phyloP scores from a whole-genome alignment of 2,888 invertebrate species.

The Eupeodes luniger region DNA sequence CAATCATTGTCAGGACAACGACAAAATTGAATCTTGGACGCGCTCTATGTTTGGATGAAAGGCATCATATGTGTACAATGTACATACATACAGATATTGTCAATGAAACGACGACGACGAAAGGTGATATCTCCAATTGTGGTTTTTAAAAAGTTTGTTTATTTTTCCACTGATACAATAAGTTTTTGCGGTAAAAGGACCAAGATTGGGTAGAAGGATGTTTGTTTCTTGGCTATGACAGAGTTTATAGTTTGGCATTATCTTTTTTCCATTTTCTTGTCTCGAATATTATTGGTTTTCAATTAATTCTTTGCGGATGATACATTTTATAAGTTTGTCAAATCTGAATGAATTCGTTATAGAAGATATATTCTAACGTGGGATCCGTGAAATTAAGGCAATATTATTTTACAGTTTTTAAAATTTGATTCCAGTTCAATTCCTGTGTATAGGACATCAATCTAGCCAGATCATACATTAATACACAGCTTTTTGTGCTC shows the following conservation, averaged over 20 bases:
- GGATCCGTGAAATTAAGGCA: too few species aligned
- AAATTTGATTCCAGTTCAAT: too few species aligned
- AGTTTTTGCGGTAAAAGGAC: not conserved
- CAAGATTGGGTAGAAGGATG: not conserved
- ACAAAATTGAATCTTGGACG: conserved; percentile 70
- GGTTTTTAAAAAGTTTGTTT: conserved; percentile 12
- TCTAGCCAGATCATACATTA: too few species aligned
- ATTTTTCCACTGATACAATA: not conserved
- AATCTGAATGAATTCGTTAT: not conserved
- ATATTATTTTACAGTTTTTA: too few species aligned
- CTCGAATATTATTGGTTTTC: not conserved
- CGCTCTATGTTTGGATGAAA: not conserved
- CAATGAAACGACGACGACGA: not conserved
- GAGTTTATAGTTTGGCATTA: not conserved
- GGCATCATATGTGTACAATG: not conserved
- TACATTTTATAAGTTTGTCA: not conserved
- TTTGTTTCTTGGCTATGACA: conserved; percentile 13
- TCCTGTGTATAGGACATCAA: too few species aligned
- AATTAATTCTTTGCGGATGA: conserved; percentile 6
- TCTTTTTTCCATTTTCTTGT: not conserved
- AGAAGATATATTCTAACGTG: too few species aligned
- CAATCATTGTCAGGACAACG: conserved; percentile 68
- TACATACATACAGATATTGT: not conserved
- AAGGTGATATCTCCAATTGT: conserved; percentile 46
- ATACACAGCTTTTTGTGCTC: too few species aligned